phyloP scores from a whole-genome alignment of 2,888 invertebrate genomes.

The Drosophila falleni region DNA sequence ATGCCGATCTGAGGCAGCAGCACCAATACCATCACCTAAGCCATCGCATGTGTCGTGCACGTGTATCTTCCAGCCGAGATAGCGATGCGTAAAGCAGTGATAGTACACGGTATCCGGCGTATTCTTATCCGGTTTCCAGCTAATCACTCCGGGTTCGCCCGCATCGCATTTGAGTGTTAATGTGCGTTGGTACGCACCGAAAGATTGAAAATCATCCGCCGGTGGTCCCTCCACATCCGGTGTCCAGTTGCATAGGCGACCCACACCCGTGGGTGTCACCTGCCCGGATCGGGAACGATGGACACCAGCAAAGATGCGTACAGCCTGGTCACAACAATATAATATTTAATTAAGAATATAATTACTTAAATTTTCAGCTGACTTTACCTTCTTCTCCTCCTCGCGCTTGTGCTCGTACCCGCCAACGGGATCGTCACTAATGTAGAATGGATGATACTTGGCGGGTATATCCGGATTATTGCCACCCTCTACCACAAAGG shows the following conservation, averaged over 20 bases:
- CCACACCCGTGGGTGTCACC: slow-evolving; percentile 91
- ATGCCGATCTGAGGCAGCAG: slow-evolving; percentile 87
- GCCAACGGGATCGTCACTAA: slow-evolving; percentile 96
- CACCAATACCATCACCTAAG: slow-evolving; percentile 67
- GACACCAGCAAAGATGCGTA: slow-evolving; percentile 93
- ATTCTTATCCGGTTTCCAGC: slow-evolving; percentile 94
- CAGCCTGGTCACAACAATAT: slow-evolving; percentile 86
- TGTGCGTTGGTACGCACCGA: slow-evolving; percentile 95
- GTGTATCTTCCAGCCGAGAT: slow-evolving; percentile 98
- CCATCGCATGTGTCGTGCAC: slow-evolving; percentile 93
- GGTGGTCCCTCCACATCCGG: slow-evolving; percentile 90
- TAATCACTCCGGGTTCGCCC: slow-evolving; percentile 93
- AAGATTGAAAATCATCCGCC: slow-evolving; percentile 93
- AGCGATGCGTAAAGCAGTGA: slow-evolving; percentile 97
- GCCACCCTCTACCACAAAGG: slow-evolving; percentile 95
- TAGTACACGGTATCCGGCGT: slow-evolving; percentile 97
- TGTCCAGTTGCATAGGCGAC: slow-evolving; percentile 95
- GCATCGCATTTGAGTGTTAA: slow-evolving; percentile 93
- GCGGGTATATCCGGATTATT: slow-evolving; percentile 91
- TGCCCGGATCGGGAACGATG: slow-evolving; percentile 89
- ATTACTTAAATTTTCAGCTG: background rate
- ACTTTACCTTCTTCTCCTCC: slow-evolving; percentile 91
- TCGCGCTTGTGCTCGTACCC: slow-evolving; percentile 94
- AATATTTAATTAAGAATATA: background rate
- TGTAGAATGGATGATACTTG: slow-evolving; percentile 96